Evolutionary conservation across 2,113 vertebrate species (phyloP).

Genomic region (Menura novaehollandiae): DNA sequence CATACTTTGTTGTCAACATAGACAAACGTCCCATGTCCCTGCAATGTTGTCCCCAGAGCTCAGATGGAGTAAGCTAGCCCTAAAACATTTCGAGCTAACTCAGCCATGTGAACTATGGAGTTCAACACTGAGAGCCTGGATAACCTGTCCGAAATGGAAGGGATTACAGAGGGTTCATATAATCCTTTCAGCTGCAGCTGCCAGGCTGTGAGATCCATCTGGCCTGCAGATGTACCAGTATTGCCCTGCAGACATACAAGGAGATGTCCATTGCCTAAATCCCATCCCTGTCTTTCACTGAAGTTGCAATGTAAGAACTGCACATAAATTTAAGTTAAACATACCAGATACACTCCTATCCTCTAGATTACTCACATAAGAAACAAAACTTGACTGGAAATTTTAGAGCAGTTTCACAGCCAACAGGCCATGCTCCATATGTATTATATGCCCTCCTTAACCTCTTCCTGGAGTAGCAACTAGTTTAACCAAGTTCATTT

Average conservation of each 20-base stretch:
- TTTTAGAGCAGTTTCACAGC: background rate
- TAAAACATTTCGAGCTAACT: background rate
- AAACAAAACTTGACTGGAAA: background rate
- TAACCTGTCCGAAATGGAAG: background rate
- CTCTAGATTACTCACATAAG: background rate
- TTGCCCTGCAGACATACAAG: background rate
- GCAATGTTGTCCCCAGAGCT: background rate
- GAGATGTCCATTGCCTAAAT: background rate
- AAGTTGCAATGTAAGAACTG: background rate
- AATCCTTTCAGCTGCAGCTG: background rate
- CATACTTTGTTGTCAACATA: background rate
- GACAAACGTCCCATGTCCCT: background rate
- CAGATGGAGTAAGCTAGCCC: background rate
- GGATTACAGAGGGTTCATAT: background rate
- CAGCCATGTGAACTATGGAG: background rate
- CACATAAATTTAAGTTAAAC: background rate
- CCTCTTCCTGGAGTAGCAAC: background rate
- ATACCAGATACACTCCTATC: background rate
- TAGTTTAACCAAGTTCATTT: background rate
- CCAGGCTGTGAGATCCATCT: background rate
- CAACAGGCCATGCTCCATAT: rapidly evolving
- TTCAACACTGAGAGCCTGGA: background rate
- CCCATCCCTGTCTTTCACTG: background rate
- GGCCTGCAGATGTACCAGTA: background rate
- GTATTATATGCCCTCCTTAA: background rate